These are phyloP conservation scores for Cylloceria caligata DNA, from an alignment of 2,888 invertebrate genomes.

Conservation along the genomic window DNA sequence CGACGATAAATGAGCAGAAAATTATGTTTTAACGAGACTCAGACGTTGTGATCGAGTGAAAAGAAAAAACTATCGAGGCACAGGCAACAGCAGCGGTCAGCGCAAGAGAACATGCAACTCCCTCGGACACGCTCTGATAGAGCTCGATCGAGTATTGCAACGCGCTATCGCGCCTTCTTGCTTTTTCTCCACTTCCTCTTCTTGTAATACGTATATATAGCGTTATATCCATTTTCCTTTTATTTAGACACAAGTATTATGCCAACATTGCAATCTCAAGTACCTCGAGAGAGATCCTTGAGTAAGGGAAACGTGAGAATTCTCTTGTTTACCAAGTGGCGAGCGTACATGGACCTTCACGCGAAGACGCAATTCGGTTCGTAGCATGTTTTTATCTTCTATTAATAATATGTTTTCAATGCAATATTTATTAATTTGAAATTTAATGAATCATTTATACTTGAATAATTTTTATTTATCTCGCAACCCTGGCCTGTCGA, in stretches of 20 bases:
- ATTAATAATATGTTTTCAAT: too few relatives aligned
- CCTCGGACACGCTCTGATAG: slow-evolving; percentile 82
- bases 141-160: slow-evolving; percentile 75
- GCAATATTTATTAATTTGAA: too few relatives aligned
- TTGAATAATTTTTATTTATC: too few relatives aligned
- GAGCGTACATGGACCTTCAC: background rate
- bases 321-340: slow-evolving; percentile 1
- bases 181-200: slow-evolving; percentile 50
- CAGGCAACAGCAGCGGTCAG: slow-evolving; percentile 12
- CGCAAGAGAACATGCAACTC: slow-evolving; percentile 72
- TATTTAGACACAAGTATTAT: slow-evolving; percentile 46
- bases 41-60: slow-evolving; percentile 6
- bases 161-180: slow-evolving; percentile 63
- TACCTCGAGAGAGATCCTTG: slow-evolving; percentile 39
- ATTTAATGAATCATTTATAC: too few relatives aligned
- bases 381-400: background rate
- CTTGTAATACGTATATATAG: slow-evolving; percentile 18
- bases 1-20: background rate
- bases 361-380: too few relatives aligned
- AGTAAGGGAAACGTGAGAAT: slow-evolving; percentile 54
- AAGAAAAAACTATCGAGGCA: slow-evolving; percentile 41
- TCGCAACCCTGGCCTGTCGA: too few relatives aligned
- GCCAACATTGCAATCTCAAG: slow-evolving; percentile 22
- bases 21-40: background rate
- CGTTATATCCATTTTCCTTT: slow-evolving; percentile 43